These are phyloP conservation scores for Dissostichus mawsoni DNA, from an alignment of 2,113 vertebrate genomes.

Conservation along the genomic window DNA sequence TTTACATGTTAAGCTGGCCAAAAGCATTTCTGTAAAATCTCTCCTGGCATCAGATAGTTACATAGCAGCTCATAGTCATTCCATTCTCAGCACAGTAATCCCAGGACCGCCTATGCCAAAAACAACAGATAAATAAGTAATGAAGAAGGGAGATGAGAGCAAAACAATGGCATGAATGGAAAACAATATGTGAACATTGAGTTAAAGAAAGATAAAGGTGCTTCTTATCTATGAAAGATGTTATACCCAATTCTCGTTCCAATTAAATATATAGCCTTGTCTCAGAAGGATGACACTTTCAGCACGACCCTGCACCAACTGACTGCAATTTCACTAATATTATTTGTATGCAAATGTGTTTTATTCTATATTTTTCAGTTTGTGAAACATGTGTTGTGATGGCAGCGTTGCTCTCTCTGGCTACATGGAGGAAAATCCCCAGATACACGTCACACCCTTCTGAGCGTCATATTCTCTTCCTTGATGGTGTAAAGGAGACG, in stretches of 20 bases:
- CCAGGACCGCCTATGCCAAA: conserved; percentile 59
- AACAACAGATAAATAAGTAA: conserved; percentile 74
- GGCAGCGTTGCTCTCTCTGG: conserved; percentile 17
- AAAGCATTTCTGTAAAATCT: conserved; percentile 45
- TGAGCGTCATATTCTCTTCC: conserved; percentile 12
- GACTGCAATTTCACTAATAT: conserved; percentile 71
- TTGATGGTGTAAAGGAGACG: conserved; percentile 13
- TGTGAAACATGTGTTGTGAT: conserved; percentile 46
- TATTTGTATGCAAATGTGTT: conserved; percentile 78
- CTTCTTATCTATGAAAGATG: conserved; percentile 59
- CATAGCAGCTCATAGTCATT: conserved; percentile 56
- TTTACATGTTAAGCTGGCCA: conserved; percentile 29
- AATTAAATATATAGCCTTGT: conserved; percentile 72
- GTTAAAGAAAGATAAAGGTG: conserved; percentile 49
- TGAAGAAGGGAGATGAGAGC: conserved; percentile 56
- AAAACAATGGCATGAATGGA: conserved; percentile 57
- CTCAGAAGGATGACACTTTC: conserved; percentile 63
- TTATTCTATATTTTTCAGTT: conserved; percentile 42
- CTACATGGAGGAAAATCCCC: conserved; percentile 35
- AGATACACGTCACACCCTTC: conserved; percentile 23
- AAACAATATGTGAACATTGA: conserved; percentile 64
- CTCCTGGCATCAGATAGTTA: conserved; percentile 38
- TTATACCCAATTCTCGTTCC: conserved; percentile 59
- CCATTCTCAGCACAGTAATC: conserved; percentile 54
- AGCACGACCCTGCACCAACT: conserved; percentile 55